Percentiles rank a stretch among this genome's conserved stretches.
Evolutionary conservation across 1,140 invertebrate genomes (phyloP).

Genomic region (Pantala flavescens): DNA sequence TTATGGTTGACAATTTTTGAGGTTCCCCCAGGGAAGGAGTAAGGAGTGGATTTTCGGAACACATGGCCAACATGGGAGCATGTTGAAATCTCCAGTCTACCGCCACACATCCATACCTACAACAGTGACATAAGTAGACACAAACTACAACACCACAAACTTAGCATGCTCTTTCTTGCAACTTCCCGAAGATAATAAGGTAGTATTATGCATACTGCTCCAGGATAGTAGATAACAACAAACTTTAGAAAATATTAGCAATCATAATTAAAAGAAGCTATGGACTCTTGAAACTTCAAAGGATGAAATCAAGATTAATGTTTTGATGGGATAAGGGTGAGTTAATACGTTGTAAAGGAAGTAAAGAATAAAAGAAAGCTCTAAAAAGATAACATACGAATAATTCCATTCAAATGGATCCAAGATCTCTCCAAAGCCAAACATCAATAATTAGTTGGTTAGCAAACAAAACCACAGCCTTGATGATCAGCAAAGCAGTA

Average conservation of each 20-base stretch:
- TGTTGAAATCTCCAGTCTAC: slow-evolving; percentile 77
- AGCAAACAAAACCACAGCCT: slow-evolving; percentile 15
- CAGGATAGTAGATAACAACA: too few species aligned
- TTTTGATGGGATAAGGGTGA: too few species aligned
- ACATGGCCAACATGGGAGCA: slow-evolving; percentile 93
- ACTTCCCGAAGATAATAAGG: too few species aligned
- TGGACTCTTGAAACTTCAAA: too few species aligned
- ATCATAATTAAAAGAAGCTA: too few species aligned
- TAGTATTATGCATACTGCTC: too few species aligned
- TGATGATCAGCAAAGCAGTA: slow-evolving; percentile 15
- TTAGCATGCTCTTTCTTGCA: neutral
- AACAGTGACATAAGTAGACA: slow-evolving; percentile 3
- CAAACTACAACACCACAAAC: neutral
- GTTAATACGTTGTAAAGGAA: too few species aligned
- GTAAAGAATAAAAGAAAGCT: too few species aligned
- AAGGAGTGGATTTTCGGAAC: slow-evolving; percentile 97
- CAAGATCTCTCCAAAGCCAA: too few species aligned
- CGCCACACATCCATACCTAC: slow-evolving; percentile 96
- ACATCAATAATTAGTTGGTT: slow-evolving; percentile 4
- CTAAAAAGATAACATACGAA: neutral
- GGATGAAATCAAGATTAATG: too few species aligned
- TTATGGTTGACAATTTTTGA: slow-evolving; percentile 97
- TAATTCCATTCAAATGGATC: neutral
- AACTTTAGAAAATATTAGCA: too few species aligned
- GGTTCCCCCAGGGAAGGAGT: slow-evolving; percentile 97